Evolutionary conservation across 2,888 invertebrate genomes (phyloP), one percentile per base, ranked within the genome.

Genomic region (Rhamphomyia laevipes): DNA sequence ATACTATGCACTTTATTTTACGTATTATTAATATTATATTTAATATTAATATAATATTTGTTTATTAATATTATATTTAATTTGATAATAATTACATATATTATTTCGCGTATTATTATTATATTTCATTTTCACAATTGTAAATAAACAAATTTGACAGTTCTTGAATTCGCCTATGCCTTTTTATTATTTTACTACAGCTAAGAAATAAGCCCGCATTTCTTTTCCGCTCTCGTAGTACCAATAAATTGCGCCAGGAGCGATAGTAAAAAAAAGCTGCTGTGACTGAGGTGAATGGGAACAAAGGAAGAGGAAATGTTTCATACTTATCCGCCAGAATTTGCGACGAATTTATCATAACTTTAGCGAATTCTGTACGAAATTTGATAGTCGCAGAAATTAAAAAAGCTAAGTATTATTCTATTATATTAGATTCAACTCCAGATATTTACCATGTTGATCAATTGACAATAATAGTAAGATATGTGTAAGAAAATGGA

Each of bases 301-400:
- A 46, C 40, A 40, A 41, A 10, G 46, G 46, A 16, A 46, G 12
- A 40, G 46, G 46, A 15, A 21, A 18, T n/a, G 46, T 46, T 15
- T 27, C 40, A 23, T 7, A 40, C 16, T 40, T 18, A 17, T 40
- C 40, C 31, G 30, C 40, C 30, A 27, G 11, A 13, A 40, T 46
- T 30, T 46, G 30, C 17, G 38, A 40, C 15, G 38, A 40, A 46
- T 40, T 46, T 46, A 46, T 40, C 12, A 11, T 5, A 13, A 2
- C 21, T 11, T 18, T 40, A 7, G 40, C 17, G 11, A 40, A 12
- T 18, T 17, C 18, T 18, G 40, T 40, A 4, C 16, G 40, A 17
- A 40, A 4, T 6, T 12, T 5, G 7, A 40, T 40, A 40, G 11
- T 40, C 4, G 21, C 17, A 11, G 44, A 40, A 18, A 11, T 40